phyloP scores from a whole-genome alignment of 2,888 invertebrate species.

The Timandra comae region DNA sequence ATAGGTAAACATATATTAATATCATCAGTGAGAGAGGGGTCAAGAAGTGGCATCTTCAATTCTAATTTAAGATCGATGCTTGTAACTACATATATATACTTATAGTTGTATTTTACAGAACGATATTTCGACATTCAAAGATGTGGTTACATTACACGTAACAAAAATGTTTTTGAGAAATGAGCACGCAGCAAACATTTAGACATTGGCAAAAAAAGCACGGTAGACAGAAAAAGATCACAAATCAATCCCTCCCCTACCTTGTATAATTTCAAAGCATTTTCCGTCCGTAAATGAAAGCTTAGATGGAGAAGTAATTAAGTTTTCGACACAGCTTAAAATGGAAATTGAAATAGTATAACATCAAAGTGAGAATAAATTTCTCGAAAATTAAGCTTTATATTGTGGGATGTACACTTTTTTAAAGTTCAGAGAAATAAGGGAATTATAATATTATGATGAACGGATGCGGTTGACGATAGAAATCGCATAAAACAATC shows the following conservation, averaged over 20 bases:
- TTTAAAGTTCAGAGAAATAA: too few species aligned
- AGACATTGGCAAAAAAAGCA: too few species aligned
- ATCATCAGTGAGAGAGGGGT: too few species aligned
- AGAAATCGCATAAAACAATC: slow-evolving; percentile 22
- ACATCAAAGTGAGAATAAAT: slow-evolving; percentile 2
- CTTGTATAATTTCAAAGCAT: slow-evolving; percentile 25
- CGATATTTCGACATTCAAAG: too few species aligned
- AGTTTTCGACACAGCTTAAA: slow-evolving; percentile 11
- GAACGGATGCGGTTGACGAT: slow-evolving; percentile 21
- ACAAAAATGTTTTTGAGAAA: neutral
- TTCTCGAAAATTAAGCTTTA: too few species aligned
- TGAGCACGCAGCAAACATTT: too few species aligned
- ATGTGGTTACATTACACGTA: neutral
- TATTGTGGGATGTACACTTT: too few species aligned
- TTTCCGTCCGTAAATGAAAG: slow-evolving; percentile 19
- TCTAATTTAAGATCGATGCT: too few species aligned
- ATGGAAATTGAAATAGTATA: slow-evolving; percentile 1
- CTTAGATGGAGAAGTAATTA: slow-evolving; percentile 19
- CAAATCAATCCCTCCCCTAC: slow-evolving; percentile 28
- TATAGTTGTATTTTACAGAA: too few species aligned
- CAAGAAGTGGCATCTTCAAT: too few species aligned
- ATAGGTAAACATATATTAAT: neutral
- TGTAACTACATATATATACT: too few species aligned
- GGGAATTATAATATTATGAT: too few species aligned
- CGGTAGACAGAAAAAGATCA: slow-evolving; percentile 27